phyloP scores from a whole-genome alignment of 1,140 invertebrate species.

The Cryptotermes secundus region DNA sequence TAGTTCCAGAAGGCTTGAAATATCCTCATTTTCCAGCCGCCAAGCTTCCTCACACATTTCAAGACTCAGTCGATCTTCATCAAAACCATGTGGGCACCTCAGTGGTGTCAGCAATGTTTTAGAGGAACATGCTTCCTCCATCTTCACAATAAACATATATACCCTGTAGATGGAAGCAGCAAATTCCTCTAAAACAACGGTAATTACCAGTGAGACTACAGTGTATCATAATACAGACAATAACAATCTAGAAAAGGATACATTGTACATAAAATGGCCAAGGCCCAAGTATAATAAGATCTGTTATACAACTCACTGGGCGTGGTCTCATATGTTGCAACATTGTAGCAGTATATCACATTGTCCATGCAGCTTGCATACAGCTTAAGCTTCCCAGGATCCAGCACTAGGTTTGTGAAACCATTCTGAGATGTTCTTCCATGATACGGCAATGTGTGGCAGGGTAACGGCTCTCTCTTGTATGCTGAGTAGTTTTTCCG shows the following conservation, averaged over 20 bases:
- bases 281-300: not conserved
- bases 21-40: no score
- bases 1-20: no score
- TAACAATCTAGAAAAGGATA: no score
- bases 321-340: slow-evolving; percentile 65
- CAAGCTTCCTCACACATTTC: no score
- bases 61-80: no score
- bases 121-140: no score
- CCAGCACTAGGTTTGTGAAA: slow-evolving; percentile 75
- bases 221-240: no score
- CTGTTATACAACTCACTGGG: slow-evolving; percentile 52
- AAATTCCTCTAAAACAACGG: no score
- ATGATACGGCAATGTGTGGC: slow-evolving; percentile 59
- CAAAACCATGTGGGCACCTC: no score
- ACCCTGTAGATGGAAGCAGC: no score
- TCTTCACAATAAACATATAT: no score
- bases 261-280: not conserved
- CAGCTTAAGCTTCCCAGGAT: slow-evolving; percentile 64
- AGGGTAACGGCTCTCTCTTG: slow-evolving; percentile 68
- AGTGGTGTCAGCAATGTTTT: not conserved
- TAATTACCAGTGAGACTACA: no score
- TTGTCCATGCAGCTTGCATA: slow-evolving; percentile 87
- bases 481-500: slow-evolving; percentile 73
- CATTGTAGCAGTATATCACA: slow-evolving; percentile 81
- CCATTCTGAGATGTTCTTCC: slow-evolving; percentile 68